Evolutionary conservation across 2,888 invertebrate species (phyloP), one percentile per base, ranked within the genome.

Genomic region (Himalopsyche anomala): DNA sequence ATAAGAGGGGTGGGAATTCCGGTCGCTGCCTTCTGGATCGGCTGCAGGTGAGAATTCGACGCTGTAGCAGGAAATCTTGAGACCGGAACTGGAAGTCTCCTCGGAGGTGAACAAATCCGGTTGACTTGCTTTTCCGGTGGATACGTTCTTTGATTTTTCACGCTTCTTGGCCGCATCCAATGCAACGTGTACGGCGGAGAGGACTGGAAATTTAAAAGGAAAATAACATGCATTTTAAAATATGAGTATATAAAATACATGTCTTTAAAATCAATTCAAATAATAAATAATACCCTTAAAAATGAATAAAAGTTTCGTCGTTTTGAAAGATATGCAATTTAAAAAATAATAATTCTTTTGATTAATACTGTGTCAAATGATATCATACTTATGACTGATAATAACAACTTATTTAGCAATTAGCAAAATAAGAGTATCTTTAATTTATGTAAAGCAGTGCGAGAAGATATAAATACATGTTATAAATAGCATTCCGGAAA

Each of bases 31-130:
- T n/a, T 62, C 62, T 62, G 62, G 62, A 19, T 62, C 28, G 62
- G 62, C 19, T 62, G 62, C 62, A 62, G 19, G 62, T 62, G 62
- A 11, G 19, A 62, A 19, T 28, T 19, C 62, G 8, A 8, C 19
- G 62, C 62, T 19, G 45, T 40, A 84, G 81, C 84, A 80, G 54
- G 69, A 84, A 84, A 80, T 55, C 45, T 81, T 55, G 81, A 45
- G 84, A 15, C 84, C 81, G 81, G 84, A 84, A 17, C 81, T 84
- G 81, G 62, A 62, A 19, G 62, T 62, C 62, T 62, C 28, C 19
- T 62, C n/a, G 62, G 62, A 84, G 81, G 84, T 81, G 81, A 81
- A 45, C 45, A 81, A 81, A 81, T 84, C 84, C 84, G 84, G 84
- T 84, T 51, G 80, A 81, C 81, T 81, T 84, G 81, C 81, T 80